Evolutionary conservation across 2,113 vertebrate species (phyloP), one percentile per base, ranked within the genome.

Genomic region (Pelobates fuscus): DNA sequence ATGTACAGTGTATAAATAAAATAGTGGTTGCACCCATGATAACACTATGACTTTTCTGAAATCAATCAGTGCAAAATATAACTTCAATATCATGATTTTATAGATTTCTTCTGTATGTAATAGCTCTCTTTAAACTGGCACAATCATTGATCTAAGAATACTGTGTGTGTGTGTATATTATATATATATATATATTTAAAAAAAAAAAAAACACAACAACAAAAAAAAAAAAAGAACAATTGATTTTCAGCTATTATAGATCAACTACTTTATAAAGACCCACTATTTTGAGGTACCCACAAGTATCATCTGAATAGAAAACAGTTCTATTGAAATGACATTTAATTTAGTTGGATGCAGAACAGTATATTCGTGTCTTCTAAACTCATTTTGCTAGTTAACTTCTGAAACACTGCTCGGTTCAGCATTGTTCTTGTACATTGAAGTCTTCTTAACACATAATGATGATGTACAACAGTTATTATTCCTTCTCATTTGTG

Each of bases 261-360:
- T 65, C 62, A 65, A 65, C 32, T n/a, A 65, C 62, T 43, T 65
- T 18, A n/a, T 65, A 43, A 21, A 43, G 17, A 63, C 17, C 30
- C 29, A 32, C 29, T 37, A 37, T 17, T 15, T 32, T 63, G 30
- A 67, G 71, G 32, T 43, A 75, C 26, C 37, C 17, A 67, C 49
- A n/a, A 64, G 63, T 63, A 23, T 15, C 24, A 26, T 59, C 6
- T 54, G 12, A 55, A 5, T 67, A 46, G 7, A 67, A 76, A 75
- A 67, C 12, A 65, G 62, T 65, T 65, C 62, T 67, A 25, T 60
- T 67, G 55, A 60, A n/a, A 59, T 49, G 63, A 20, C 26, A 49
- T 26, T 44, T 44, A 61, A 61, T 49, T 59, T 32, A 27, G 37
- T 18, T 26, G 32, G 24, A 29, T 59, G 55, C 54, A 59, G 62